Base-by-base conservation (phyloP, 1,140 invertebrate species). In the Bombus terrestris region DNA sequence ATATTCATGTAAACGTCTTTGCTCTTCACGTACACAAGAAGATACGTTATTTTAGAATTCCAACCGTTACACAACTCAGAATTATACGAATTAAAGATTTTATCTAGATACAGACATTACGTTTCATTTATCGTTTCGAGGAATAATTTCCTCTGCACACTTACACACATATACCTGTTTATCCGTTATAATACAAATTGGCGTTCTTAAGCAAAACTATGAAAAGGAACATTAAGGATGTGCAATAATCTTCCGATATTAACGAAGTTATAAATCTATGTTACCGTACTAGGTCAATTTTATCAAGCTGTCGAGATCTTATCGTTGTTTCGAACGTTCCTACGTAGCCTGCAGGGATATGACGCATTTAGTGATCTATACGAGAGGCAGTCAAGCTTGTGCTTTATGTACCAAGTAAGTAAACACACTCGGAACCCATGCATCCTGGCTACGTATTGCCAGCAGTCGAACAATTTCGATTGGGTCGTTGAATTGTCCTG, bases 391-490 rank as follows among this genome's bases (percentile, higher is more conserved):
- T 85, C 64, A 53, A 85, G 59, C 59, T 68, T 47, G 62, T 35
- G 57, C 71, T 86, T 86, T 83, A 86, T 89, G 81, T 84, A 77
- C 69, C 81, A 39, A 85, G 86, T 81, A 86, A 86, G 86, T 87
- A 89, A 88, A 89, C 76, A 76, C 74, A 73, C 71, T 68, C 22
- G 64, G 15, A 68, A 37, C 39, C 75, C 43, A 71, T 77, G 64
- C 76, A 37, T 47, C 41, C 62, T 43, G 72, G 47, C 43, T 71
- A 74, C 59, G 76, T 64, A 53, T 79, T 66, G 71, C 72, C 75
- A 73, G 62, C 77, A 83, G 25, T 74, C 83, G 66, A 83, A 64
- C 71, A 88, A 88, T 90, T 90, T 90, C 86, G 83, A 83, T 85
- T 83, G 80, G 83, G 41, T 41, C 35, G 64, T 53, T 68, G 77